phyloP scores from a whole-genome alignment of 2,113 vertebrate genomes.

The Thymallus thymallus region DNA sequence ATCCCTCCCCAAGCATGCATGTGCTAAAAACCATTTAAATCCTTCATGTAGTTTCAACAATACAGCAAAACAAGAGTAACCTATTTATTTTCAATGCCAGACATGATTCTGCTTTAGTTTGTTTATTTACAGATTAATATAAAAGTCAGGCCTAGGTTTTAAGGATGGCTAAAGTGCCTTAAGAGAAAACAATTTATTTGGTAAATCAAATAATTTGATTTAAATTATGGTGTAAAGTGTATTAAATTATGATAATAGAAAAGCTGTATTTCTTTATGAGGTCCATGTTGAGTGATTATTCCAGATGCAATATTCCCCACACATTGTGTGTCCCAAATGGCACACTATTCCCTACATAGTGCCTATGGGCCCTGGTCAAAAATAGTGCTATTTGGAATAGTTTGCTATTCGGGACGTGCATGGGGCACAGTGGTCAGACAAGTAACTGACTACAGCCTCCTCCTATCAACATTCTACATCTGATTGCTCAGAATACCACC shows the following conservation, averaged over 20 bases:
- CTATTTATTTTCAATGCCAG: not conserved
- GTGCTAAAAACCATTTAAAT: not conserved
- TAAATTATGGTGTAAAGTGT: not conserved
- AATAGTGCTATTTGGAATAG: too few relatives aligned
- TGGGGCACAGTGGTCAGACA: slow-evolving; percentile 31
- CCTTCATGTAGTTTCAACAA: not conserved
- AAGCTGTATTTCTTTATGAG: not conserved
- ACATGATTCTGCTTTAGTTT: not conserved
- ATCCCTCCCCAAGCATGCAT: not conserved
- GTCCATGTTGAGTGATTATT: slow-evolving; percentile 24
- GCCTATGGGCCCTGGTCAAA: too few relatives aligned
- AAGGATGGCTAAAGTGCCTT: not conserved
- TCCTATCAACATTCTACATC: slow-evolving; percentile 14
- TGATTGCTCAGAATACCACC: not conserved
- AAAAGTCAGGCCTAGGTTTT: not conserved
- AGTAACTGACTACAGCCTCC: not conserved
- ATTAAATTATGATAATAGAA: not conserved
- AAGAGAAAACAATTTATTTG: not conserved
- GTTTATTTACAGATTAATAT: not conserved
- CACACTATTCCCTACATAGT: not conserved
- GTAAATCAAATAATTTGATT: not conserved
- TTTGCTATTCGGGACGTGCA: too few relatives aligned
- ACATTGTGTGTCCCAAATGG: not conserved
- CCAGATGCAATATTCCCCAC: slow-evolving; percentile 25
- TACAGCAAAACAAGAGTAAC: not conserved